phyloP scores from a whole-genome alignment of 2,113 vertebrate genomes.

The Coracopsis vasa region DNA sequence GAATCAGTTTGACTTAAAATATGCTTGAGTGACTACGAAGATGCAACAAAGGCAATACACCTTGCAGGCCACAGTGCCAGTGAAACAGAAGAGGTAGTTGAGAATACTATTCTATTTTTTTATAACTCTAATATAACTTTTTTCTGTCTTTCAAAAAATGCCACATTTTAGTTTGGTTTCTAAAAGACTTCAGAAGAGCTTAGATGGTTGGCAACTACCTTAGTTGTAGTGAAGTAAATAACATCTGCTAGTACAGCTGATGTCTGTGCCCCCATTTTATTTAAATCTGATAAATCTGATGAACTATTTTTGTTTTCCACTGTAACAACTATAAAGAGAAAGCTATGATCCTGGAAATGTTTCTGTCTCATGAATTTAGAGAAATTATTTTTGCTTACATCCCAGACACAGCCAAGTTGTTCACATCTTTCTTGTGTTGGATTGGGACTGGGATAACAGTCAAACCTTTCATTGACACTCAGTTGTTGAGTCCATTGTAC shows the following conservation, averaged over 20 bases:
- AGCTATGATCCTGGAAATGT: not conserved
- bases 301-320: not conserved
- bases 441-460: conserved; percentile 16
- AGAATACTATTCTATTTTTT: not conserved
- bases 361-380: not conserved
- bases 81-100: not conserved
- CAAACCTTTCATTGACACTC: conserved; percentile 23
- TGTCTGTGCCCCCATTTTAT: not conserved
- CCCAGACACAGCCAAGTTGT: conserved; percentile 49
- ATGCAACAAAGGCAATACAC: not conserved
- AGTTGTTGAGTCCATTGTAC: not conserved
- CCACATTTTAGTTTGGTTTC: not conserved
- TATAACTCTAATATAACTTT: not conserved
- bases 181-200: not conserved
- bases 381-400: conserved; percentile 40
- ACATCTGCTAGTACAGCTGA: not conserved
- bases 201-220: not conserved
- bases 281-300: not conserved
- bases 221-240: not conserved
- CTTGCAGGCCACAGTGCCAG: not conserved
- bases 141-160: not conserved
- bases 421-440: not conserved
- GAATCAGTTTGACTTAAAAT: not conserved
- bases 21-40: not conserved
- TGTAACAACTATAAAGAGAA: not conserved